phyloP scores from a whole-genome alignment of 2,888 invertebrate species.

The Andrena bucephala region DNA sequence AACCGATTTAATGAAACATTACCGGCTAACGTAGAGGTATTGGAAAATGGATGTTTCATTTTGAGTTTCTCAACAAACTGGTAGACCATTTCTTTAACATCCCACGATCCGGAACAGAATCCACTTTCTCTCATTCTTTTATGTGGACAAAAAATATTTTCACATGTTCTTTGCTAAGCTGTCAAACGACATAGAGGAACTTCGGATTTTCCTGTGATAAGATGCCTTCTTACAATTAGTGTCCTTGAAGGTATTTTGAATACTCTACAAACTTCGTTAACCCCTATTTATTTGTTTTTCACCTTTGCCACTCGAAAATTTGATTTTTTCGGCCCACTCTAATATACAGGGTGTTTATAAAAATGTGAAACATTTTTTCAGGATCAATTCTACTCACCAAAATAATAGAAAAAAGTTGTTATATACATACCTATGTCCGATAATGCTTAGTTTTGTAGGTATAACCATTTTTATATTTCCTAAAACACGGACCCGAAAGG shows the following conservation, averaged over 20 bases:
- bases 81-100: background rate
- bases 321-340: too few relatives aligned
- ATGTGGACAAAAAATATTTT: background rate
- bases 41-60: background rate
- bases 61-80: conserved; percentile 4
- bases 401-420: too few relatives aligned
- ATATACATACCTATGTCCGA: too few relatives aligned
- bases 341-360: too few relatives aligned
- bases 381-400: too few relatives aligned
- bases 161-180: background rate
- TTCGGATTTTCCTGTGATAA: background rate
- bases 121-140: background rate
- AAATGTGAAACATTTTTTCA: too few relatives aligned
- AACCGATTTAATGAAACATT: background rate
- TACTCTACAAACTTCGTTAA: background rate
- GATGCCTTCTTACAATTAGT: background rate
- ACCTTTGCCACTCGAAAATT: too few relatives aligned
- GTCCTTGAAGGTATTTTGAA: background rate
- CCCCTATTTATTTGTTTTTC: background rate
- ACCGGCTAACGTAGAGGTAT: conserved; percentile 1
- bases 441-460: too few relatives aligned
- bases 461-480: too few relatives aligned
- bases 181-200: background rate
- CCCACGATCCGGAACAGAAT: too few relatives aligned
- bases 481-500: too few relatives aligned